Evolutionary conservation across 30 jellyfish, hydroid and myxozoan species (phyloP).

Genomic region (Aurelia sp.): DNA sequence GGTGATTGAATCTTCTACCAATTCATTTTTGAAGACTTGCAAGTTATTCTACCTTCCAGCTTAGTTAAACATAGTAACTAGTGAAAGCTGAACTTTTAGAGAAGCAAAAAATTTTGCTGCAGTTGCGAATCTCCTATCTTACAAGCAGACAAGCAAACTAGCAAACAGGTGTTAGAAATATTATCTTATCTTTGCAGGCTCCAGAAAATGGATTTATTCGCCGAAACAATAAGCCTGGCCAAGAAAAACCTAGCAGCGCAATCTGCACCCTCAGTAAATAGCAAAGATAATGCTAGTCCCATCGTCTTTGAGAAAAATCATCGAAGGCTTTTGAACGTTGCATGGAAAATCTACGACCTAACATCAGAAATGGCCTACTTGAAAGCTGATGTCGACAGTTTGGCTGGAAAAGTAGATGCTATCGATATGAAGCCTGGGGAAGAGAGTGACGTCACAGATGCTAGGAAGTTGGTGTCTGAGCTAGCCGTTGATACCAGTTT

Average conservation of each 20-base stretch:
- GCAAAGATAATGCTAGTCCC: neutral
- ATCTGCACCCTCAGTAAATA: neutral
- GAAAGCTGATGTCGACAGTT: constrained; percentile 44
- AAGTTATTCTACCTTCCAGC: too few relatives aligned
- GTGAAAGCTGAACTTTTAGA: too few relatives aligned
- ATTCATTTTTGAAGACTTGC: too few relatives aligned
- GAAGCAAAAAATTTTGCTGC: too few relatives aligned
- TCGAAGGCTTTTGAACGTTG: constrained; percentile 54
- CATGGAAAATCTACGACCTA: constrained; percentile 71
- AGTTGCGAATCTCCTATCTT: too few relatives aligned
- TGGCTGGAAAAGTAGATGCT: constrained; percentile 25
- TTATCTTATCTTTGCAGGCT: neutral
- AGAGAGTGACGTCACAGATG: neutral
- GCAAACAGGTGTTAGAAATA: neutral
- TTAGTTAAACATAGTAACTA: too few relatives aligned
- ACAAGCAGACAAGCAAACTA: neutral
- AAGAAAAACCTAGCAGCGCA: neutral
- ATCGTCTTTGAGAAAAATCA: neutral
- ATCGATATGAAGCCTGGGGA: neutral
- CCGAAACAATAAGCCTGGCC: constrained; percentile 28
- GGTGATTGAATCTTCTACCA: too few relatives aligned
- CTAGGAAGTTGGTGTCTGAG: neutral
- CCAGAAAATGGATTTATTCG: constrained; percentile 28
- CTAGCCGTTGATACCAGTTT: neutral
- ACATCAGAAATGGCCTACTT: constrained; percentile 57